Percentiles rank a stretch among this genome's conserved stretches.
These are phyloP conservation scores for Catharus fuscescens DNA, from an alignment of 2,113 vertebrate genomes.

Conservation along the genomic window DNA sequence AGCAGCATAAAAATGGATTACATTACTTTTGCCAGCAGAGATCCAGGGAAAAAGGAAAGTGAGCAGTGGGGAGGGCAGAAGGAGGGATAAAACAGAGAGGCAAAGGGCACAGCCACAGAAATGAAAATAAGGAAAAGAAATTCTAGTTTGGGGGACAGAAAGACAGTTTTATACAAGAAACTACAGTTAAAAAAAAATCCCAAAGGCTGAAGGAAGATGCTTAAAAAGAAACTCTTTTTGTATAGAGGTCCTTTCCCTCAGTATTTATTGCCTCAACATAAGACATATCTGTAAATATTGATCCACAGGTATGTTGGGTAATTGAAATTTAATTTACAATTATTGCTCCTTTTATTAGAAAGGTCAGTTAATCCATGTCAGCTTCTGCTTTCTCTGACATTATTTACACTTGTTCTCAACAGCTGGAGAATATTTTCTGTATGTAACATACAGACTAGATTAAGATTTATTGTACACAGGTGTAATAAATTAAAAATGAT, in stretches of 20 bases:
- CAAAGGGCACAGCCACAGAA: neutral
- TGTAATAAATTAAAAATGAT: neutral
- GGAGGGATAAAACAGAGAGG: neutral
- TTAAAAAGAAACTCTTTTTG: neutral
- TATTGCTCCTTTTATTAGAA: conserved; percentile 23
- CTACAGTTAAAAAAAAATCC: neutral
- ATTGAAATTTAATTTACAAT: conserved; percentile 44
- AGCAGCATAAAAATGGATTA: neutral
- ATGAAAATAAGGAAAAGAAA: neutral
- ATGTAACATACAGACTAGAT: neutral
- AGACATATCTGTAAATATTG: conserved; percentile 6
- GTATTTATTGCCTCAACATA: neutral
- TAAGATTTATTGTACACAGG: neutral
- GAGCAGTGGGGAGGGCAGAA: neutral
- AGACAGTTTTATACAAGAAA: neutral
- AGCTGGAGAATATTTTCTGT: neutral
- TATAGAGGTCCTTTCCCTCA: neutral
- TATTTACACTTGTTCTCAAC: conserved; percentile 8
- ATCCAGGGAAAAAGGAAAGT: neutral
- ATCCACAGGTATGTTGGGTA: conserved; percentile 11
- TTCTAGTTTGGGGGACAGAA: neutral
- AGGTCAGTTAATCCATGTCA: conserved; percentile 31
- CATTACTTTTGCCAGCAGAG: neutral
- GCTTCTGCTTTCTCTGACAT: conserved; percentile 1
- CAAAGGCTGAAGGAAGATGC: neutral